phyloP scores from a whole-genome alignment of 1,140 invertebrate species.

The Steinernema feltiae region DNA sequence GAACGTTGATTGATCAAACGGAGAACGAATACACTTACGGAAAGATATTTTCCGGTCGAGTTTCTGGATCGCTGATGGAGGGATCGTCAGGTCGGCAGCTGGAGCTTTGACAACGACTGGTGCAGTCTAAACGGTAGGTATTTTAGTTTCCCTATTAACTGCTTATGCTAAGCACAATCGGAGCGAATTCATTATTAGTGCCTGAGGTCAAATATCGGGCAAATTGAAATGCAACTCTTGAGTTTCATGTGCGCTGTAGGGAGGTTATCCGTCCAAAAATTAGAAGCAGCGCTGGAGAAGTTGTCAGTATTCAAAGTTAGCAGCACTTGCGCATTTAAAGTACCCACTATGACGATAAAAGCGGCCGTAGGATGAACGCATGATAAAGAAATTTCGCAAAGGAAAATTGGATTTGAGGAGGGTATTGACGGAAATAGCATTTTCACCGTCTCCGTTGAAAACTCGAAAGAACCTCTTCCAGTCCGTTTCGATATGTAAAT shows the following conservation, averaged over 20 bases:
- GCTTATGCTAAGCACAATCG: not conserved
- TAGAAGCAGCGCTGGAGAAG: too few species aligned
- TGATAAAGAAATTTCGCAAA: not conserved
- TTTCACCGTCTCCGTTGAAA: constrained; percentile 6
- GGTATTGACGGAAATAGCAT: constrained; percentile 12
- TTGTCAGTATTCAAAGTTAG: constrained; percentile 1
- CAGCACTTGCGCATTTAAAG: not conserved
- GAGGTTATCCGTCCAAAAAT: too few species aligned
- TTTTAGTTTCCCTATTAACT: not conserved
- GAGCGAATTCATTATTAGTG: not conserved
- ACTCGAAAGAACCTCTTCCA: not conserved
- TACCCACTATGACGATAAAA: not conserved
- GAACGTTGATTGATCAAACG: not conserved
- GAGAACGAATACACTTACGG: not conserved
- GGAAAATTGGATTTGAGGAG: constrained; percentile 6
- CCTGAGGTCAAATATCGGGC: not conserved
- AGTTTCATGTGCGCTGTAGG: too few species aligned
- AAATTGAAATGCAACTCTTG: not conserved
- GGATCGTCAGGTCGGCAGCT: not conserved
- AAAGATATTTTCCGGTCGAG: not conserved
- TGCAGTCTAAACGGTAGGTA: constrained; percentile 6
- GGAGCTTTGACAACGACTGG: not conserved
- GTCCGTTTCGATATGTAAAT: not conserved
- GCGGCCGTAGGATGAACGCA: not conserved
- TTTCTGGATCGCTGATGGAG: not conserved